phyloP scores from a whole-genome alignment of 2,888 invertebrate species.

The Exephanes ischioxanthus region DNA sequence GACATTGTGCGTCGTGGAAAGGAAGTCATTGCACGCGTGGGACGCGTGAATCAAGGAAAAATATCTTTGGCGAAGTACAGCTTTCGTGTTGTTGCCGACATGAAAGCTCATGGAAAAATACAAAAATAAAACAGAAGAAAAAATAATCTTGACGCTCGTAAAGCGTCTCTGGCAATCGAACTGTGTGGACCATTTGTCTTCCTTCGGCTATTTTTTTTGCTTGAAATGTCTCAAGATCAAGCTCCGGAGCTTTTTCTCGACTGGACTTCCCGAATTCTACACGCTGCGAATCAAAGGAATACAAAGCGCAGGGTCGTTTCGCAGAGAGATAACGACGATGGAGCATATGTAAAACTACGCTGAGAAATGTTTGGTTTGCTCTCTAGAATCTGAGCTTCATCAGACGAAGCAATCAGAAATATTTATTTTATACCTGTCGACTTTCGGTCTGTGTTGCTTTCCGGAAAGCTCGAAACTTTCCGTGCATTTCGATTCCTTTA shows the following conservation, averaged over 20 bases:
- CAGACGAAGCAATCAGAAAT: background rate
- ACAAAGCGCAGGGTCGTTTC: no score
- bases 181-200: no score
- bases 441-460: background rate
- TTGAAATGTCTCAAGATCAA: no score
- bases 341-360: background rate
- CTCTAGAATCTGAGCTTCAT: background rate
- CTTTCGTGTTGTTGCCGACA: background rate
- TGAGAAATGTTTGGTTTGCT: background rate
- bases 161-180: background rate
- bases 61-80: background rate
- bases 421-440: background rate
- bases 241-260: no score
- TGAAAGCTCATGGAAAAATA: background rate
- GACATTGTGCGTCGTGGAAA: background rate
- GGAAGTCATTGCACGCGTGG: conserved; percentile 10
- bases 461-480: conserved; percentile 39
- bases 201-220: no score
- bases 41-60: conserved; percentile 18
- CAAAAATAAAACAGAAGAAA: background rate
- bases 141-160: background rate
- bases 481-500: conserved; percentile 21
- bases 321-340: no score
- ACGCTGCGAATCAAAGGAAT: no score
- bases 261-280: no score